phyloP scores from a whole-genome alignment of 2,888 invertebrate species.

The Lasioglossum villosulum region DNA sequence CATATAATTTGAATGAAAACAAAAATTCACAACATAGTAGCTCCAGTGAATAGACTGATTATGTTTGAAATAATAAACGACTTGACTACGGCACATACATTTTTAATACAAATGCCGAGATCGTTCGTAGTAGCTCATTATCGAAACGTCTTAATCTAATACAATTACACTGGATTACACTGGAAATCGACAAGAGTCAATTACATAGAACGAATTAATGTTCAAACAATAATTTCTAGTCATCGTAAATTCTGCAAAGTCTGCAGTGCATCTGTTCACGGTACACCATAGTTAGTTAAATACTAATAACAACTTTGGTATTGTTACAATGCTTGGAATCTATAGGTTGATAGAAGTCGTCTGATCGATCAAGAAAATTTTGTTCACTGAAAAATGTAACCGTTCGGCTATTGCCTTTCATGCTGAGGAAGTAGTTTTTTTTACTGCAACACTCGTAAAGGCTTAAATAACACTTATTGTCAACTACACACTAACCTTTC shows the following conservation, averaged over 20 bases:
- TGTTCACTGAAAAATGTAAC: conserved; percentile 29
- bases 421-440: conserved; percentile 35
- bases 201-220: conserved; percentile 31
- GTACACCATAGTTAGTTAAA: conserved; percentile 28
- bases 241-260: conserved; percentile 16
- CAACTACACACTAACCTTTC: conserved; percentile 56
- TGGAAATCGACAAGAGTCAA: conserved; percentile 6
- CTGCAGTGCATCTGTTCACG: conserved; percentile 25
- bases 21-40: conserved; percentile 24
- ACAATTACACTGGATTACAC: conserved; percentile 23
- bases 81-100: conserved; percentile 25
- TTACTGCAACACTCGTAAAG: conserved; percentile 24
- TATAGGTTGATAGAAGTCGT: conserved; percentile 26
- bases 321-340: conserved; percentile 39
- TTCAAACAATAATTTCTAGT: conserved; percentile 21
- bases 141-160: conserved; percentile 26
- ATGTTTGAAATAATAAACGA: conserved; percentile 20
- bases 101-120: conserved; percentile 26
- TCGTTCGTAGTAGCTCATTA: conserved; percentile 19
- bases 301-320: conserved; percentile 51
- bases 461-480: conserved; percentile 64
- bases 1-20: conserved; percentile 37
- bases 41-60: conserved; percentile 33
- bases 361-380: conserved; percentile 21
- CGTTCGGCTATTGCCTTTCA: conserved; percentile 57